Conservation (phyloP, 2,888 invertebrate species). For the Nymphalis urticae region DNA sequence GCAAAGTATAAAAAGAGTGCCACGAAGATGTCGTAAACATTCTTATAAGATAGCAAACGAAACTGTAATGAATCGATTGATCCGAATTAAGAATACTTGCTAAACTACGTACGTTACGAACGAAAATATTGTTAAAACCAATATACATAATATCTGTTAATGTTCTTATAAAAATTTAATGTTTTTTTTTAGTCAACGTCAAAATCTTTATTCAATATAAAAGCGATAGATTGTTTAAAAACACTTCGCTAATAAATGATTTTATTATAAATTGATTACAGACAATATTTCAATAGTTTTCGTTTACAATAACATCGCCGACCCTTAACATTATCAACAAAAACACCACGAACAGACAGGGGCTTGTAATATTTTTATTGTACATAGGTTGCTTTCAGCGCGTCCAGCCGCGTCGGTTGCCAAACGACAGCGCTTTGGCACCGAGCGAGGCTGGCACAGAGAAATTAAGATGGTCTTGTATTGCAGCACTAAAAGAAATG, state of each 20-base stretch:
- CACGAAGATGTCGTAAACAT: background rate
- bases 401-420: background rate
- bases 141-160: no score
- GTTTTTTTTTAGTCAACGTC: no score
- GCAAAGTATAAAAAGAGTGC: constrained; percentile 1
- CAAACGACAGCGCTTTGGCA: constrained; percentile 9
- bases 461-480: constrained; percentile 1
- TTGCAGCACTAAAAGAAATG: constrained; percentile 4
- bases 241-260: no score
- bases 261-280: no score
- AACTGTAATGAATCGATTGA: background rate
- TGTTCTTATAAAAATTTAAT: no score
- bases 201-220: no score
- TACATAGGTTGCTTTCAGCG: background rate
- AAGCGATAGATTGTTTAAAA: no score
- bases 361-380: constrained; percentile 2
- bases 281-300: no score
- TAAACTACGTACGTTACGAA: background rate
- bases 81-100: background rate
- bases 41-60: background rate
- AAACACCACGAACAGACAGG: background rate
- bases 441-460: background rate
- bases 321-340: no score
- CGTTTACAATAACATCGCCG: no score
- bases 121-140: no score